Evolutionary conservation across 2,113 vertebrate genomes (phyloP).

Genomic region (Oncorhynchus gorbuscha): DNA sequence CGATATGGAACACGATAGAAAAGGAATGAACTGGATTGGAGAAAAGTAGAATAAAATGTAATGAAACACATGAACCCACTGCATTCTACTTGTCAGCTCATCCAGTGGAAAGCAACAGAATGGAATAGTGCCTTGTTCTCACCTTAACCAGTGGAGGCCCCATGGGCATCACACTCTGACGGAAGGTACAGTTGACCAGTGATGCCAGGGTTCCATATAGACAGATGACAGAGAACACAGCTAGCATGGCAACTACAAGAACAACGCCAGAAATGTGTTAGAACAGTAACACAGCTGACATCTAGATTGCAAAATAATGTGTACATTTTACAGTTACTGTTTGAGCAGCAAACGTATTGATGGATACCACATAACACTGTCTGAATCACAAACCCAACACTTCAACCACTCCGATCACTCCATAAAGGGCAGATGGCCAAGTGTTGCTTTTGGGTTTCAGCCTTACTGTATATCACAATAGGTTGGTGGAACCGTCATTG

Average conservation of each 20-base stretch:
- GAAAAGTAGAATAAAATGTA: background rate
- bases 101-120: background rate
- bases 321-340: background rate
- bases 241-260: conserved; percentile 75
- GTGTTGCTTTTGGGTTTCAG: too few relatives aligned
- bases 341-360: background rate
- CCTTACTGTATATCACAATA: background rate
- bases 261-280: background rate
- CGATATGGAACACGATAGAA: background rate
- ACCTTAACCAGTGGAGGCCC: conserved; percentile 79
- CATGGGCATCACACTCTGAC: conserved; percentile 73
- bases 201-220: conserved; percentile 80
- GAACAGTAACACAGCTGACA: background rate
- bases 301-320: background rate
- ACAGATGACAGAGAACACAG: conserved; percentile 74
- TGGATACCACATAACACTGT: too few relatives aligned
- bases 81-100: too few relatives aligned
- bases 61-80: background rate
- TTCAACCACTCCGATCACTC: too few relatives aligned
- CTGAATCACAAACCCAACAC: too few relatives aligned
- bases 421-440: too few relatives aligned
- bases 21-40: background rate
- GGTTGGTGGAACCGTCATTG: too few relatives aligned
- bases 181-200: conserved; percentile 76
- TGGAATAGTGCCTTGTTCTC: conserved; percentile 3